These are phyloP conservation scores for Cylas formicarius DNA, from an alignment of 1,140 invertebrate species.

Conservation along the genomic window DNA sequence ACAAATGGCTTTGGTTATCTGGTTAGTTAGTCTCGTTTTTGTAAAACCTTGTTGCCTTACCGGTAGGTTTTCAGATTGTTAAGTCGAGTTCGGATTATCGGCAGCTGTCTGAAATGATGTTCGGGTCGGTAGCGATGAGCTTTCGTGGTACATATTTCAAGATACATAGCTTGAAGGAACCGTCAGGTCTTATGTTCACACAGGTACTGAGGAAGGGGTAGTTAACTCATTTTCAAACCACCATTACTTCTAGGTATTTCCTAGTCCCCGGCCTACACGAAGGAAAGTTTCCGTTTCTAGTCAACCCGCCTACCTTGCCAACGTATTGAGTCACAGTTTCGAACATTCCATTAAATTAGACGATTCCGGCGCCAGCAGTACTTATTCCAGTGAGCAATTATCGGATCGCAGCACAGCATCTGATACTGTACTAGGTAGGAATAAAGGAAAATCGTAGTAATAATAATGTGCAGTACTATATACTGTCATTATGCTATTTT, in stretches of 20 bases:
- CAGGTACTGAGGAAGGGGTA: conserved; percentile 54
- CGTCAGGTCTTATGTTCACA: conserved; percentile 64
- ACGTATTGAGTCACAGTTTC: conserved; percentile 17
- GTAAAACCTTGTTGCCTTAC: neutral
- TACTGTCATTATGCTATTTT: too few species aligned
- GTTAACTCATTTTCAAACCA: neutral
- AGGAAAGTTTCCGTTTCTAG: conserved; percentile 21
- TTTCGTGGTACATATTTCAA: conserved; percentile 78
- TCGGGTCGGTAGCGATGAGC: conserved; percentile 80
- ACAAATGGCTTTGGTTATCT: conserved; percentile 49
- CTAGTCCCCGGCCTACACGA: conserved; percentile 27
- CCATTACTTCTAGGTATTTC: conserved; percentile 31
- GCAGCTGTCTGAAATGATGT: conserved; percentile 80
- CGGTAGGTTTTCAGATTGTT: conserved; percentile 7
- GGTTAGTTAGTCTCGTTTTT: conserved; percentile 32
- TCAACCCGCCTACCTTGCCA: conserved; percentile 16
- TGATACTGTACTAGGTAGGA: conserved; percentile 34
- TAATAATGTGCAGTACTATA: too few species aligned
- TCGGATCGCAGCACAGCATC: conserved; percentile 35
- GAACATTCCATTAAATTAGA: conserved; percentile 34
- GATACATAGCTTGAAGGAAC: conserved; percentile 66
- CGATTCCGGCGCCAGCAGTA: conserved; percentile 34
- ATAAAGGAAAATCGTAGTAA: too few species aligned
- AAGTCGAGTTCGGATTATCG: conserved; percentile 61
- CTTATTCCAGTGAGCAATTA: conserved; percentile 33